Evolutionary conservation across 2,888 invertebrate species (phyloP).

Genomic region (Eupeodes latifasciatus): DNA sequence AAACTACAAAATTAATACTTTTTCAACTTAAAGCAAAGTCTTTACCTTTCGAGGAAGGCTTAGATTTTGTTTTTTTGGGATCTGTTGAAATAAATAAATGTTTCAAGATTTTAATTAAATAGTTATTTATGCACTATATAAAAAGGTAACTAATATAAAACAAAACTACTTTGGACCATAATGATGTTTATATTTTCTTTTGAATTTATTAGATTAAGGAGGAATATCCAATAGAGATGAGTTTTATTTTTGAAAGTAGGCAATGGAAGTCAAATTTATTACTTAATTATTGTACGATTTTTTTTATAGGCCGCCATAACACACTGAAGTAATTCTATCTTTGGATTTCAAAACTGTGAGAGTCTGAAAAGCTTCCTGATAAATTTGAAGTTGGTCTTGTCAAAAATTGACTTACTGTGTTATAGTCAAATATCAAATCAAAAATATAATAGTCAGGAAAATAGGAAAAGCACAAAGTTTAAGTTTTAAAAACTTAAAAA

Average conservation of each 20-base stretch:
- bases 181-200: background rate
- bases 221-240: conserved; percentile 7
- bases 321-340: background rate
- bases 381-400: no score
- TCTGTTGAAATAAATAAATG: conserved; percentile 62
- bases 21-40: background rate
- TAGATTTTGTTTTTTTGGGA: conserved; percentile 63
- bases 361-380: no score
- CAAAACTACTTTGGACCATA: background rate
- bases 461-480: no score
- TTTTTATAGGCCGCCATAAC: background rate
- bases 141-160: background rate
- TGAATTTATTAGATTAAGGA: conserved; percentile 15
- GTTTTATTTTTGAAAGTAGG: background rate
- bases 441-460: no score
- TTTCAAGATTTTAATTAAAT: background rate
- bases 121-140: background rate
- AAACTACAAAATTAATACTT: conserved; percentile 23
- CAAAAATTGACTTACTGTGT: no score
- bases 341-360: background rate
- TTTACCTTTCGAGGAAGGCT: conserved; percentile 65
- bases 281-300: background rate
- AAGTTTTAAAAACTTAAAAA: no score
- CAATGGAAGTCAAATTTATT: conserved; percentile 7
- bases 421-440: no score